Conservation (phyloP, 2,113 vertebrate genomes). For the Morone saxatilis region DNA sequence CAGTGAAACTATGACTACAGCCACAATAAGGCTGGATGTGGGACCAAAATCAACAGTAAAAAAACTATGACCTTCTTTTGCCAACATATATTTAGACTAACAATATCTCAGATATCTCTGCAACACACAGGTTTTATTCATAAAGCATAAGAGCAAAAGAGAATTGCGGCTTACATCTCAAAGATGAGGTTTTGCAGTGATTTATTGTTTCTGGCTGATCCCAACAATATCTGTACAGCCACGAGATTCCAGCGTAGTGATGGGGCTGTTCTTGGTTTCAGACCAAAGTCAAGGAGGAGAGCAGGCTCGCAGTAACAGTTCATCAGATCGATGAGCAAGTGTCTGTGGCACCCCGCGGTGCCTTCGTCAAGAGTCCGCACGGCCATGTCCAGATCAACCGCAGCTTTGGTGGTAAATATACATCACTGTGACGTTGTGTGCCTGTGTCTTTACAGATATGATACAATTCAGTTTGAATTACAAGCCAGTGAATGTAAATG, state of each 20-base stretch:
- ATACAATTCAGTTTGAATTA: background rate
- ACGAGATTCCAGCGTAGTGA: background rate
- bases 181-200: background rate
- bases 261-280: constrained; percentile 52
- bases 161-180: background rate
- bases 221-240: background rate
- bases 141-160: background rate
- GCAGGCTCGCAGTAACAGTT: constrained; percentile 86
- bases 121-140: background rate
- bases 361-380: constrained; percentile 88
- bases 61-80: background rate
- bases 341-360: constrained; percentile 90
- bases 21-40: background rate
- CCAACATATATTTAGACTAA: background rate
- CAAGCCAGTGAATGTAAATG: constrained; percentile 10
- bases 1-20: background rate
- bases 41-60: background rate
- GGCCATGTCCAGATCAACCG: constrained; percentile 88
- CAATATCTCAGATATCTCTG: background rate
- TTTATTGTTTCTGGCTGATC: background rate
- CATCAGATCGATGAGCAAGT: constrained; percentile 90
- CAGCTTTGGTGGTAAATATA: constrained; percentile 90
- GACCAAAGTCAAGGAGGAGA: constrained; percentile 89
- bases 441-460: background rate
- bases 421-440: background rate